Evolutionary conservation across 2,888 invertebrate genomes (phyloP).

Genomic region (Clunio marinus): DNA sequence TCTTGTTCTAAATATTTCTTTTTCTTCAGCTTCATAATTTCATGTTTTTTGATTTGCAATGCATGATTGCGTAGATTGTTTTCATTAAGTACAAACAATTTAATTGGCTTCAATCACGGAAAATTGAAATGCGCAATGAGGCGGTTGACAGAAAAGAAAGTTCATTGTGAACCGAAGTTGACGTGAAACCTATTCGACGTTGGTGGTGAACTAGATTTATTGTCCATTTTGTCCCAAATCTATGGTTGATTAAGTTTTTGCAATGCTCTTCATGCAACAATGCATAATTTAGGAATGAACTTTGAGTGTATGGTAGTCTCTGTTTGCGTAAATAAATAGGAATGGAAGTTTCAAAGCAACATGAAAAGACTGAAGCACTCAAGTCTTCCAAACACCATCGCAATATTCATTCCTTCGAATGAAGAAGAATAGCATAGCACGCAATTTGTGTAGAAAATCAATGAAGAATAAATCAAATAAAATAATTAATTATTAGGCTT

Average conservation of each 20-base stretch:
- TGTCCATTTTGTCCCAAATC: not conserved
- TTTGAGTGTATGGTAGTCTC: no score
- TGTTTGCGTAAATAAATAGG: no score
- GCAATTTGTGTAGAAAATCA: not conserved
- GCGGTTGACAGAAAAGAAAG: no score
- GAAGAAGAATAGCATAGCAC: not conserved
- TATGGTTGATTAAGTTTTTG: not conserved
- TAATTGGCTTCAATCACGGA: no score
- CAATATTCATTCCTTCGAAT: not conserved
- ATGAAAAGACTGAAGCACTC: not conserved
- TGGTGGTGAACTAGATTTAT: not conserved
- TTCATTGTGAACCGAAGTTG: no score
- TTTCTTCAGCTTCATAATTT: no score
- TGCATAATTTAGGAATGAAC: not conserved
- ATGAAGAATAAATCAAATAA: not conserved
- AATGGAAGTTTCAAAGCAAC: not conserved
- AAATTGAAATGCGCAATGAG: no score
- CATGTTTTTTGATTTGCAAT: no score
- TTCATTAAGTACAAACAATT: no score
- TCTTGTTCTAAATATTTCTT: no score
- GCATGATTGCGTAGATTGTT: not conserved
- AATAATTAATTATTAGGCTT: constrained; percentile 1
- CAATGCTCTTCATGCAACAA: not conserved
- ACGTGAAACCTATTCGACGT: not conserved
- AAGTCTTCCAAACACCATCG: not conserved